Base-by-base conservation (phyloP, 1,140 invertebrate genomes). In the Bombus breviceps region DNA sequence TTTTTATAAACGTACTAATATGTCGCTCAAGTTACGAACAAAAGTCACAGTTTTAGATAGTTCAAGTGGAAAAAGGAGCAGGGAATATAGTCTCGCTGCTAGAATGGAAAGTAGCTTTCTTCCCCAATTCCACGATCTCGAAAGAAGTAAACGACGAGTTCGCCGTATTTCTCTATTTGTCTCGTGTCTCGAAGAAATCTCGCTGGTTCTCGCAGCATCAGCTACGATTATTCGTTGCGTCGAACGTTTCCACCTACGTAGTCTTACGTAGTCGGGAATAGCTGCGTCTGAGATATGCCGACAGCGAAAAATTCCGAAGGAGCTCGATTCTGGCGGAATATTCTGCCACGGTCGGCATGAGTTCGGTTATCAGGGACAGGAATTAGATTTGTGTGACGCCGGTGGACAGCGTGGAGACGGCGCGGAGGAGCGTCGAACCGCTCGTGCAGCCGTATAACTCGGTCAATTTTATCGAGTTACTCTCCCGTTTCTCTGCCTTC, bases 391-490 rank as follows among this genome's bases (percentile, higher is more conserved):
- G 86, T 73, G 89, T 73, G 88, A 88, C 73, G 69, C 32, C 41
- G 82, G 64, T 69, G 89, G 86, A 88, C 89, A 88, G 75, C 68
- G 59, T 18, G 39, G 62, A 62, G 89, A 80, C 34, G 66, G 28
- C 47, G 78, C 74, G 34, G 32, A 62, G 5, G 32, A 43, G 47
- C 41, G 64, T 15, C 75, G 57, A 59, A 34, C 57, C 62, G 81
- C 28, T 85, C 89, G 43, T 85, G 82, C 75, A 80, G 59, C 47
- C 86, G 72, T 88, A 66, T 90, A 90, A 90, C 86, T 90, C 66
- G 88, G 89, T 88, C 82, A 90, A 90, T 90, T 90, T 90, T 90
- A 90, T 90, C 80, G 83, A 90, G 87, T 90, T 90, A 90, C 83
- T 47, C n/a, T 62, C 57, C 82, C 41, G 81, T 84, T 83, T 83